Evolutionary conservation across 2,113 vertebrate genomes (phyloP).

Genomic region (Xiphophorus hellerii): DNA sequence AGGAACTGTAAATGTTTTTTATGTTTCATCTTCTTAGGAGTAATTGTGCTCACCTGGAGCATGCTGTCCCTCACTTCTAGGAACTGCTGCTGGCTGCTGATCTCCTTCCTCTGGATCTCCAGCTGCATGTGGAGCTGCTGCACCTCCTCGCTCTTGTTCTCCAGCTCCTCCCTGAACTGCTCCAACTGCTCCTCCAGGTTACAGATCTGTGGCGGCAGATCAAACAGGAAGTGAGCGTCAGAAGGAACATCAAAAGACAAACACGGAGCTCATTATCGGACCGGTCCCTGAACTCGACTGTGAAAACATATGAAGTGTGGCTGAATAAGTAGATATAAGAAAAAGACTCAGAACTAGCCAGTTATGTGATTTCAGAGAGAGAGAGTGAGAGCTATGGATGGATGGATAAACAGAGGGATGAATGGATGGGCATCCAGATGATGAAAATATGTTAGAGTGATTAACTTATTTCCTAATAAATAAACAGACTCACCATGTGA

Average conservation of each 20-base stretch:
- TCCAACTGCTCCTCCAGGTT: slow-evolving; percentile 98
- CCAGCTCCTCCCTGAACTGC: slow-evolving; percentile 96
- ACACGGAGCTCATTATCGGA: neutral
- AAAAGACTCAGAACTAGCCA: neutral
- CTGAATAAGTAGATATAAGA: neutral
- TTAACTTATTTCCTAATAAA: too few species aligned
- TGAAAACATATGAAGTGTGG: neutral
- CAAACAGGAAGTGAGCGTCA: neutral
- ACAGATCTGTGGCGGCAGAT: slow-evolving; percentile 80
- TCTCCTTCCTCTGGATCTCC: slow-evolving; percentile 95
- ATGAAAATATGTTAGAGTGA: neutral
- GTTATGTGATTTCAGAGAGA: too few species aligned
- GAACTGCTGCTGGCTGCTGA: slow-evolving; percentile 87
- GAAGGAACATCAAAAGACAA: neutral
- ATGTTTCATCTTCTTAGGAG: neutral
- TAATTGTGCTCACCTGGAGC: slow-evolving; percentile 82
- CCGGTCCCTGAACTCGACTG: neutral
- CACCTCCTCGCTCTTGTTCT: slow-evolving; percentile 98
- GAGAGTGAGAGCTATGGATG: too few species aligned
- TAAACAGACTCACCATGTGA: neutral
- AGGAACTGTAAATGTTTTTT: neutral
- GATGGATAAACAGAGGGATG: neutral
- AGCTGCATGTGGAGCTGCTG: slow-evolving; percentile 98
- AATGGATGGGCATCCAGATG: neutral
- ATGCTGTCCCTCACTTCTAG: slow-evolving; percentile 87